Conservation (phyloP, 2,113 vertebrate genomes). For the Candoia aspera region DNA sequence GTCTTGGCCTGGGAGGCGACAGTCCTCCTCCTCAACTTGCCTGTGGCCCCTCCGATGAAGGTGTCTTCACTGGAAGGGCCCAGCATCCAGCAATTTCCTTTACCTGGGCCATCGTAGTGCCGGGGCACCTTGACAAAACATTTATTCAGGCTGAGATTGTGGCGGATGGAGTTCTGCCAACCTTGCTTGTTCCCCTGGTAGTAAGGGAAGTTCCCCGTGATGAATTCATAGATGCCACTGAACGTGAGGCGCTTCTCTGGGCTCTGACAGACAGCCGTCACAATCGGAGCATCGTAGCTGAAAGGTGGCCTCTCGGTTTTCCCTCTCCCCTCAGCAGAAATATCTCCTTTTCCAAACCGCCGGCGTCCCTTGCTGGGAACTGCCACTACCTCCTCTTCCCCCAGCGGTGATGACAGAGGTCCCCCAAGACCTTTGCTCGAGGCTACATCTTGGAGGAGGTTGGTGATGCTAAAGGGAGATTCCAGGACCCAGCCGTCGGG, state of each 20-base stretch:
- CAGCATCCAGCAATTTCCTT: conserved; percentile 84
- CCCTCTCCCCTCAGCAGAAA: conserved; percentile 31
- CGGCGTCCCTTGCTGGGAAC: background rate
- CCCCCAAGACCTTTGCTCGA: conserved; percentile 36
- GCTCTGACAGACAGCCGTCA: conserved; percentile 83
- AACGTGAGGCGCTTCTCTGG: conserved; percentile 74
- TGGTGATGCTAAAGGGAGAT: conserved; percentile 80
- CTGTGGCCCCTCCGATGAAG: conserved; percentile 77
- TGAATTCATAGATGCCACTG: conserved; percentile 82
- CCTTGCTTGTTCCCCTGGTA: conserved; percentile 77
- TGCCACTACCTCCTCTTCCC: background rate
- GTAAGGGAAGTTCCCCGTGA: conserved; percentile 78
- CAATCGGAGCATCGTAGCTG: conserved; percentile 83
- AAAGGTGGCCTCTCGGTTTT: conserved; percentile 77
- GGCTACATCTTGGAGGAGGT: conserved; percentile 68
- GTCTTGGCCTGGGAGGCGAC: conserved; percentile 63
- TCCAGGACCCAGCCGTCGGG: conserved; percentile 64
- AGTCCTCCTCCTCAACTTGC: conserved; percentile 75
- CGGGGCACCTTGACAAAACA: conserved; percentile 82
- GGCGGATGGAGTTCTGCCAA: conserved; percentile 76
- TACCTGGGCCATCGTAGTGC: conserved; percentile 81
- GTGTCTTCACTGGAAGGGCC: conserved; percentile 82
- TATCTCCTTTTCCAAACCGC: background rate
- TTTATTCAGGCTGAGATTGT: conserved; percentile 82
- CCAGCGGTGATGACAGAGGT: background rate